These are phyloP conservation scores for Prochilodus magdalenae DNA, from an alignment of 2,113 vertebrate species.

Conservation along the genomic window DNA sequence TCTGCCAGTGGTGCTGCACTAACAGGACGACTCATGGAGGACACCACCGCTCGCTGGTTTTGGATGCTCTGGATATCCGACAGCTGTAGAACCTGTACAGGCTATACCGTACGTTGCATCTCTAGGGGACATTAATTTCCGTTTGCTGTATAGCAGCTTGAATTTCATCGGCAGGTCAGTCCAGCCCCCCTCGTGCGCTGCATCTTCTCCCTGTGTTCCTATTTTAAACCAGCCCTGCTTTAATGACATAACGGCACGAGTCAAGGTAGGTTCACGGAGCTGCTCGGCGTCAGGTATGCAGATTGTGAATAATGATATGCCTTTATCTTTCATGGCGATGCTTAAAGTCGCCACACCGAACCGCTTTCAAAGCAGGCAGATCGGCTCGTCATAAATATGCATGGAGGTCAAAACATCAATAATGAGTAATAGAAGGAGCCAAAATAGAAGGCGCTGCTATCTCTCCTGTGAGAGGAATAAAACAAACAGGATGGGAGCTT, in stretches of 20 bases:
- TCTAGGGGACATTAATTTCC: background rate
- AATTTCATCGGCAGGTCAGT: background rate
- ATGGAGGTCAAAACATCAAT: constrained; percentile 25
- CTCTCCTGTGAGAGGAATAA: background rate
- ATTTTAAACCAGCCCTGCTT: background rate
- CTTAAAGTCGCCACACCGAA: background rate
- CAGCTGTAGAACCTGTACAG: no score
- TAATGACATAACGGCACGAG: constrained; percentile 8
- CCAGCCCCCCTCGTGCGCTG: background rate
- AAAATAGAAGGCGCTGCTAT: background rate
- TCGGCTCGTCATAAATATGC: constrained; percentile 15
- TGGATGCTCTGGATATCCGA: no score
- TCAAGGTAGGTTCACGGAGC: background rate
- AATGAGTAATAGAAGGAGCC: constrained; percentile 15
- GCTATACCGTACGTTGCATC: background rate
- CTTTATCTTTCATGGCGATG: background rate
- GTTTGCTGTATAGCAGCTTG: background rate
- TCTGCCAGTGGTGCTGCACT: no score
- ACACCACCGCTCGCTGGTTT: no score
- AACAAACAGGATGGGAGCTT: background rate
- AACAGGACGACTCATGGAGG: no score
- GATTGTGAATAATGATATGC: constrained; percentile 1
- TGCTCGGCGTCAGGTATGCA: constrained; percentile 3
- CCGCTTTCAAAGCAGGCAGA: background rate
- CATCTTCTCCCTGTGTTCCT: background rate